Evolutionary conservation across 2,797 vertebrate genomes (phyloP).

Genomic region (Moxostoma hubbsi): DNA sequence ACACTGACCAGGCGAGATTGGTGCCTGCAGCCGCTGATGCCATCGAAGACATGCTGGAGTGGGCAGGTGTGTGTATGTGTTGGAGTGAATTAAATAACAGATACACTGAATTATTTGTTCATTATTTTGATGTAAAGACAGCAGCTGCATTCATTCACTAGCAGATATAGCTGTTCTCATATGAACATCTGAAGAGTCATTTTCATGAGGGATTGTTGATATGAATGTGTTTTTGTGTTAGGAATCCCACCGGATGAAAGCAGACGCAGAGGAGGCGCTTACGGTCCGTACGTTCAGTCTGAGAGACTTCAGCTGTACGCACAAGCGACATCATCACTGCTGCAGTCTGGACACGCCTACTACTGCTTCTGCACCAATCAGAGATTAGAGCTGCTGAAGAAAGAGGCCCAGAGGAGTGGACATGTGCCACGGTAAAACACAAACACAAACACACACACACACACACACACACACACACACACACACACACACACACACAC

Average conservation of each 20-base stretch:
- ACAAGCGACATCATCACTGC: conserved; percentile 69
- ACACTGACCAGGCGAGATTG: conserved; percentile 88
- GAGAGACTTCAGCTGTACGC: conserved; percentile 82
- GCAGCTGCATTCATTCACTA: too few species aligned
- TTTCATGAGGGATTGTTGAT: too few species aligned
- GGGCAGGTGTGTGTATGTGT: conserved; percentile 82
- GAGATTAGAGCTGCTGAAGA: conserved; percentile 89
- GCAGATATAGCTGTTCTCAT: too few species aligned
- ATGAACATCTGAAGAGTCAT: too few species aligned
- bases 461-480: not conserved
- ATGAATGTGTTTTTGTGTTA: conserved; percentile 75
- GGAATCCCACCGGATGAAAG: conserved; percentile 92
- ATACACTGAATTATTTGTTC: too few species aligned
- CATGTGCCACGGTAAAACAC: conserved; percentile 84
- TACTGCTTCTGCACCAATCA: conserved; percentile 89
- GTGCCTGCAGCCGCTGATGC: conserved; percentile 85
- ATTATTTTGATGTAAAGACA: too few species aligned
- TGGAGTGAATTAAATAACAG: too few species aligned
- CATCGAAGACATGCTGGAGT: conserved; percentile 92
- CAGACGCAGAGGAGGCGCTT: conserved; percentile 80
- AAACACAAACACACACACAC: not conserved
- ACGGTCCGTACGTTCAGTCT: conserved; percentile 89
- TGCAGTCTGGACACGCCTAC: conserved; percentile 83
- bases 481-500: not conserved
- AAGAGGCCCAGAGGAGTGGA: conserved; percentile 82